A percentile compares a stretch with the other conserved stretches of the same genome.
phyloP scores from a whole-genome alignment of 1,140 invertebrate species.

The Delia radicum region DNA sequence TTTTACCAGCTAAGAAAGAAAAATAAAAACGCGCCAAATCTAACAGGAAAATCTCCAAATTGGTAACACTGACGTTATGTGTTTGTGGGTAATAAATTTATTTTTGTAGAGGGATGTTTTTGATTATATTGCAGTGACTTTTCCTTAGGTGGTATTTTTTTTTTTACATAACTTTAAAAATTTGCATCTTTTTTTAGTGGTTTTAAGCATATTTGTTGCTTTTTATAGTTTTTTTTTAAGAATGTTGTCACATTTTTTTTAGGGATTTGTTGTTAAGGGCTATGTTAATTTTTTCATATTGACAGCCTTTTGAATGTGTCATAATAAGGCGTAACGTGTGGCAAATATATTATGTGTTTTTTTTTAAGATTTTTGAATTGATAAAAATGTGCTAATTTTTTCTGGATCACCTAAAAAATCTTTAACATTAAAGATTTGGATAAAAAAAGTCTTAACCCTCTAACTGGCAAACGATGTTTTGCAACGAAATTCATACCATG shows the following conservation, averaged over 20 bases:
- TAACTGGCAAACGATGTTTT: too few species aligned
- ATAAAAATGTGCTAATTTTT: not conserved
- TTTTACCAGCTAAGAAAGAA: too few species aligned
- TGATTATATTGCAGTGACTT: too few species aligned
- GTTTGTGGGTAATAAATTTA: not conserved
- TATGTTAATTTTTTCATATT: constrained; percentile 16
- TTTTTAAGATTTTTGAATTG: not conserved
- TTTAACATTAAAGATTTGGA: too few species aligned
- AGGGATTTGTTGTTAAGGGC: not conserved
- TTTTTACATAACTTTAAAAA: not conserved
- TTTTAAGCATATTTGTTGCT: constrained; percentile 3
- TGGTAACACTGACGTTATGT: too few species aligned
- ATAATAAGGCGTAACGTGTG: constrained; percentile 16
- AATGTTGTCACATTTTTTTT: constrained; percentile 13
- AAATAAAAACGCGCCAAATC: too few species aligned
- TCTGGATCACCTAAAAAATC: not conserved
- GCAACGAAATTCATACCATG: too few species aligned
- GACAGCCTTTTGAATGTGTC: constrained; percentile 16
- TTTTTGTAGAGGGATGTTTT: not conserved
- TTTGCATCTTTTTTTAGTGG: constrained; percentile 3
- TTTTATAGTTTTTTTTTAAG: not conserved
- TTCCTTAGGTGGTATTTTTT: not conserved
- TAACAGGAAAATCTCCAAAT: too few species aligned
- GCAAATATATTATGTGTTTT: not conserved
- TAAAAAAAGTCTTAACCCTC: too few species aligned